These are phyloP conservation scores for Diarsia dahlii DNA, from an alignment of 2,888 invertebrate species.

Conservation along the genomic window DNA sequence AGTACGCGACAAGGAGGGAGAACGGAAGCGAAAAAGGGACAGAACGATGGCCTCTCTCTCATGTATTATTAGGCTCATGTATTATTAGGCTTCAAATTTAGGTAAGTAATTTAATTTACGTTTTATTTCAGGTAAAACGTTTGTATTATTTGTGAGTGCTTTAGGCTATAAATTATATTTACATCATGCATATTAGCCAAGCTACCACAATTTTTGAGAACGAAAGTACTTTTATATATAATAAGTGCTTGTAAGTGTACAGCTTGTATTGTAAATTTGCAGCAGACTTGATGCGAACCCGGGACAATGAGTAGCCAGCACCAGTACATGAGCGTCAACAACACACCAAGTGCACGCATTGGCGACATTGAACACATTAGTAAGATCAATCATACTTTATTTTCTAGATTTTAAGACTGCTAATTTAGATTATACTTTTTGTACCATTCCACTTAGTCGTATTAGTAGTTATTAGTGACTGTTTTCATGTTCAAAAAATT, in stretches of 20 bases:
- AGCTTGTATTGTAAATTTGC: constrained; percentile 57
- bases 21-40: too few species aligned
- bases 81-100: too few species aligned
- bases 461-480: too few species aligned
- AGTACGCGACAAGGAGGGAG: too few species aligned
- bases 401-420: constrained; percentile 11
- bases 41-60: too few species aligned
- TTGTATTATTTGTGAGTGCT: too few species aligned
- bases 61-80: too few species aligned
- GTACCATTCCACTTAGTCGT: background rate
- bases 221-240: background rate
- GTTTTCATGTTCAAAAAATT: background rate
- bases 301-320: constrained; percentile 89
- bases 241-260: constrained; percentile 10
- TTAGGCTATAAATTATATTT: too few species aligned
- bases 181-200: too few species aligned
- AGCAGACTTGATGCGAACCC: constrained; percentile 61
- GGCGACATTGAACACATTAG: constrained; percentile 92
- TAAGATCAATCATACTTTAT: constrained; percentile 70
- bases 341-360: constrained; percentile 83
- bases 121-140: too few species aligned
- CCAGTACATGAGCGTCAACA: constrained; percentile 89
- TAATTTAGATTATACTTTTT: background rate
- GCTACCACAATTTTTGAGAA: too few species aligned
- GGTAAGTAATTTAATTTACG: too few species aligned